These are phyloP conservation scores for Drosophila sulfurigaster DNA, from an alignment of 1,140 invertebrate species.

Conservation along the genomic window DNA sequence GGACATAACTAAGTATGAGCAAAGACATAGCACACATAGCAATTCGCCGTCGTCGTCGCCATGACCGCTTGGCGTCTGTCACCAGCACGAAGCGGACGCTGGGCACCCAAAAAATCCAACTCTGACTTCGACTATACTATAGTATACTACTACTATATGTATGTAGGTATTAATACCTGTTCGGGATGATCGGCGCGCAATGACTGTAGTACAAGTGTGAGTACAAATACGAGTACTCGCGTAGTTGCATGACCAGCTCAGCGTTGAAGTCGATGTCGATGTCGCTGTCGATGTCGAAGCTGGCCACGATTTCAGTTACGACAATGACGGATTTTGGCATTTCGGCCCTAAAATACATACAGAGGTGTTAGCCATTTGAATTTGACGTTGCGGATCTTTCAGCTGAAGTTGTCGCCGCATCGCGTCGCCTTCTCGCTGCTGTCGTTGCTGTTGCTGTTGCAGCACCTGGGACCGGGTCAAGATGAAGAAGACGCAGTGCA, in stretches of 20 bases:
- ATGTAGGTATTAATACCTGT: conserved; percentile 65
- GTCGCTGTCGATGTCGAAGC: conserved; percentile 38
- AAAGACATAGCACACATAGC: conserved; percentile 14
- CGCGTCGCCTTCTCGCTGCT: background rate
- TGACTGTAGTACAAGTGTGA: conserved; percentile 34
- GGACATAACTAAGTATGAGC: conserved; percentile 14
- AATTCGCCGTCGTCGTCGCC: conserved; percentile 46
- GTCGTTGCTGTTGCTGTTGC: conserved; percentile 17
- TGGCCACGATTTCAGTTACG: conserved; percentile 66
- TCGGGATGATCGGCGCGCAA: conserved; percentile 68
- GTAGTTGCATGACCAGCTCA: conserved; percentile 71
- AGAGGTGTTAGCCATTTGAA: conserved; percentile 66
- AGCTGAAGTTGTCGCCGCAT: conserved; percentile 59
- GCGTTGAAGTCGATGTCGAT: background rate
- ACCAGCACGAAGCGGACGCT: conserved; percentile 77
- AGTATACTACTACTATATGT: too few species aligned
- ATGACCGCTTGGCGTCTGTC: conserved; percentile 78
- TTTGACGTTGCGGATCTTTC: conserved; percentile 42
- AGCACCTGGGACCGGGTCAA: conserved; percentile 46
- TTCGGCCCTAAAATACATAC: conserved; percentile 74
- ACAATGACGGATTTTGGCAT: conserved; percentile 80
- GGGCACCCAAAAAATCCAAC: conserved; percentile 66
- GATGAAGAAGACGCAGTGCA: conserved; percentile 37
- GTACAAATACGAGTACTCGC: background rate
- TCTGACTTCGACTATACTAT: conserved; percentile 14